Conservation (phyloP, 2,888 invertebrate genomes). For the Cacoxenus indagator region DNA sequence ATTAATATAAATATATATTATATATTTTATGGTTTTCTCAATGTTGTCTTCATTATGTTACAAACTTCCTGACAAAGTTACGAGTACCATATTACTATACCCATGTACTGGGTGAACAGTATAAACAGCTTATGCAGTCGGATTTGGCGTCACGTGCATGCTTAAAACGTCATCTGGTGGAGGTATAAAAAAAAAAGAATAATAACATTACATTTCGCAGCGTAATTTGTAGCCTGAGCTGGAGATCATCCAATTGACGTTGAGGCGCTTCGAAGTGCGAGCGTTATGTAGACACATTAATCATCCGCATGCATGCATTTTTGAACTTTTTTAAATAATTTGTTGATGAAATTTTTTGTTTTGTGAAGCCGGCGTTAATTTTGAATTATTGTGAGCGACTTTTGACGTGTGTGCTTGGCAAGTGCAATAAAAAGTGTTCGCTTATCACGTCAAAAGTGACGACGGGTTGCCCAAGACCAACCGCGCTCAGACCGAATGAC, state of each 20-base stretch:
- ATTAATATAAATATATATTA: no score
- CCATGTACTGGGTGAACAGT: no score
- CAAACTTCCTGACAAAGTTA: no score
- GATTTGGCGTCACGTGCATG: constrained; percentile 18
- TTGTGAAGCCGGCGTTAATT: constrained; percentile 14
- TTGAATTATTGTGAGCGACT: constrained; percentile 33
- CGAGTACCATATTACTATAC: no score
- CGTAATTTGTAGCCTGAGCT: no score
- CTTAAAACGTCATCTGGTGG: constrained; percentile 26
- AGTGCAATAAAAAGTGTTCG: neutral
- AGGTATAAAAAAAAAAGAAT: no score
- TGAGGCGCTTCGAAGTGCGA: constrained; percentile 18
- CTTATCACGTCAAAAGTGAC: constrained; percentile 22
- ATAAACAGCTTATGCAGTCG: no score
- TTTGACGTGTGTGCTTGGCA: constrained; percentile 17
- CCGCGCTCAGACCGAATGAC: constrained; percentile 4
- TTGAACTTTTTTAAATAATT: constrained; percentile 17
- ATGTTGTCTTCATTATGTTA: no score
- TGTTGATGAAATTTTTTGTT: constrained; percentile 27
- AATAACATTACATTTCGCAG: no score
- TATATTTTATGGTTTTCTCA: no score
- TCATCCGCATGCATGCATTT: constrained; percentile 43
- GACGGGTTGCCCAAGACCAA: constrained; percentile 27
- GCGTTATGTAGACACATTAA: constrained; percentile 42
- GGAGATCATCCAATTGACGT: no score